Percentiles rank a stretch among this genome's conserved stretches.
phyloP scores from a whole-genome alignment of 1,140 invertebrate genomes.

The Hypothenemus hampei region DNA sequence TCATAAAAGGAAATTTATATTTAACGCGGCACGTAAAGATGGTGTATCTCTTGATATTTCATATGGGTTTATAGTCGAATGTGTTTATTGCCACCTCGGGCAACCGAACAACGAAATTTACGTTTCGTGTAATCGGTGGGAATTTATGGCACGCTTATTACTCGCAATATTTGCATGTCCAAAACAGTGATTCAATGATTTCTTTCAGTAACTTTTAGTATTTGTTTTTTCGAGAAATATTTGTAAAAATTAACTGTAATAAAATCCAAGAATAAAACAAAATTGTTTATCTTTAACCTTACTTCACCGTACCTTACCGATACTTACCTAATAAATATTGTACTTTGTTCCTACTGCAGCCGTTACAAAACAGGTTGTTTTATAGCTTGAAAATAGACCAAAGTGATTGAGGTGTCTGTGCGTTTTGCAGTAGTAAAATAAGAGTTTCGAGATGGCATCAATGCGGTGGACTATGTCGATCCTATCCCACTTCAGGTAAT shows the following conservation, averaged over 20 bases:
- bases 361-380: no score
- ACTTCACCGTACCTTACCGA: no score
- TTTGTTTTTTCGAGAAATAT: no score
- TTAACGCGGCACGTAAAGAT: constrained; percentile 22
- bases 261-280: no score
- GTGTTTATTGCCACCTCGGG: constrained; percentile 25
- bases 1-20: constrained; percentile 27
- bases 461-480: constrained; percentile 10
- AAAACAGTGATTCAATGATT: no score
- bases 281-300: no score
- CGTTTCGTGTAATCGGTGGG: constrained; percentile 15
- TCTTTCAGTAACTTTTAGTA: no score
- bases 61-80: constrained; percentile 24
- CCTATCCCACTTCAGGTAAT: constrained; percentile 6
- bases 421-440: constrained; percentile 15
- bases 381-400: no score
- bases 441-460: constrained; percentile 10
- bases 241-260: no score
- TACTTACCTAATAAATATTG: no score
- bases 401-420: constrained; percentile 2
- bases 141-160: constrained; percentile 24
- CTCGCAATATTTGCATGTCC: constrained; percentile 11
- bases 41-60: constrained; percentile 27
- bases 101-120: constrained; percentile 18
- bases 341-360: no score